Percentiles rank a stretch among this genome's conserved stretches.
phyloP scores from a whole-genome alignment of 1,140 invertebrate genomes.

The Drosophila bocqueti region DNA sequence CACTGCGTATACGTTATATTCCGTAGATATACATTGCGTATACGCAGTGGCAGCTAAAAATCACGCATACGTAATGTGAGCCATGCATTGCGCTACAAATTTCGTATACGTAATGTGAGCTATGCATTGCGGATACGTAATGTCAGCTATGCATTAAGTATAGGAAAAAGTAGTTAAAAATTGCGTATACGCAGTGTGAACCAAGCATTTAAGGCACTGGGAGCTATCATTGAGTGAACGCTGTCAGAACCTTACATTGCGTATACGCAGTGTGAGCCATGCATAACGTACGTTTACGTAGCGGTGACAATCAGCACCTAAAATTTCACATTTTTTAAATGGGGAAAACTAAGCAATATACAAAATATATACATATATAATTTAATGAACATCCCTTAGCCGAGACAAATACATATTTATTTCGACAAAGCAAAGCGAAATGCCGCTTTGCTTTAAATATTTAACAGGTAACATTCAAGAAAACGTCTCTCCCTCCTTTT shows the following conservation, averaged over 20 bases:
- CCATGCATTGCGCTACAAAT: neutral
- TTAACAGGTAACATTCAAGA: neutral
- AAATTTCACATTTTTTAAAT: neutral
- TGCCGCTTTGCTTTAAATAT: neutral
- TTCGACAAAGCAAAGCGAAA: too few species aligned
- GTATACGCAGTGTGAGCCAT: neutral
- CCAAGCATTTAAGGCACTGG: too few species aligned
- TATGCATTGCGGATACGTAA: neutral
- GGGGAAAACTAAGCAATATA: neutral
- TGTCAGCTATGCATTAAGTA: neutral
- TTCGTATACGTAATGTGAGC: too few species aligned
- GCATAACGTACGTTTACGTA: neutral
- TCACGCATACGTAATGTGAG: neutral
- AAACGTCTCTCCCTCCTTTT: too few species aligned
- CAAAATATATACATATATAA: neutral
- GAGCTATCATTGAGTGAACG: neutral
- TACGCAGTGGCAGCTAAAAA: neutral
- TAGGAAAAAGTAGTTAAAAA: neutral
- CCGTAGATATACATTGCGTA: neutral
- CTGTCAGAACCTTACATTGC: neutral
- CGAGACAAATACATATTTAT: neutral
- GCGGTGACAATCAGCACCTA: neutral
- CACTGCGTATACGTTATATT: constrained; percentile 14
- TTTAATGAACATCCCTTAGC: neutral
- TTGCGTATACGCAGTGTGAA: too few species aligned